phyloP scores from a whole-genome alignment of 1,140 invertebrate genomes.

The Drosophila paulistorum region DNA sequence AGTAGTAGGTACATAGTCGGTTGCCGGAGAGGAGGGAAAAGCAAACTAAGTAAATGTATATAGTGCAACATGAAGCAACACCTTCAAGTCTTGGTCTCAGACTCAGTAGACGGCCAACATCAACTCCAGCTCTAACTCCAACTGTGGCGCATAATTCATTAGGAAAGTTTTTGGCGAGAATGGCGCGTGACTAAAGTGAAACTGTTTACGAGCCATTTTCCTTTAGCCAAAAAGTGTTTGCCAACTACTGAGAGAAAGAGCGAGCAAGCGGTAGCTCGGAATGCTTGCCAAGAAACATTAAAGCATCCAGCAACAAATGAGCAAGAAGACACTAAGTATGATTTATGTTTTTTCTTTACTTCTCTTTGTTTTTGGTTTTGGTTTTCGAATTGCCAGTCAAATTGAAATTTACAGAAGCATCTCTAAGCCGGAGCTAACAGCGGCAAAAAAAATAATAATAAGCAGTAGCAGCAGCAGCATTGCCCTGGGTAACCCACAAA shows the following conservation, averaged over 20 bases:
- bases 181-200: conserved; percentile 78
- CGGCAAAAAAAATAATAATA: conserved; percentile 21
- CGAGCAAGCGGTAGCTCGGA: conserved; percentile 14
- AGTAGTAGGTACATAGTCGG: neutral
- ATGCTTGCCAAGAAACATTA: conserved; percentile 41
- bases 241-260: conserved; percentile 43
- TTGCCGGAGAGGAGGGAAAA: neutral
- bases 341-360: conserved; percentile 58
- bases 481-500: neutral
- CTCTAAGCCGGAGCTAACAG: neutral
- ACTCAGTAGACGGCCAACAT: neutral
- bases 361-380: neutral
- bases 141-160: conserved; percentile 65
- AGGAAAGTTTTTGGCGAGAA: conserved; percentile 55
- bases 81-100: conserved; percentile 28
- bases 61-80: conserved; percentile 51
- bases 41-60: conserved; percentile 6
- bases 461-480: conserved; percentile 36
- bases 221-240: conserved; percentile 64
- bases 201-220: conserved; percentile 72
- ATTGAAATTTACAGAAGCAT: conserved; percentile 73
- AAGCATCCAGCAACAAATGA: conserved; percentile 28
- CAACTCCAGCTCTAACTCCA: neutral
- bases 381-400: conserved; percentile 61
- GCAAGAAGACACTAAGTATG: conserved; percentile 68